Evolutionary conservation across 2,888 invertebrate species (phyloP).

Genomic region (Apamea monoglypha): DNA sequence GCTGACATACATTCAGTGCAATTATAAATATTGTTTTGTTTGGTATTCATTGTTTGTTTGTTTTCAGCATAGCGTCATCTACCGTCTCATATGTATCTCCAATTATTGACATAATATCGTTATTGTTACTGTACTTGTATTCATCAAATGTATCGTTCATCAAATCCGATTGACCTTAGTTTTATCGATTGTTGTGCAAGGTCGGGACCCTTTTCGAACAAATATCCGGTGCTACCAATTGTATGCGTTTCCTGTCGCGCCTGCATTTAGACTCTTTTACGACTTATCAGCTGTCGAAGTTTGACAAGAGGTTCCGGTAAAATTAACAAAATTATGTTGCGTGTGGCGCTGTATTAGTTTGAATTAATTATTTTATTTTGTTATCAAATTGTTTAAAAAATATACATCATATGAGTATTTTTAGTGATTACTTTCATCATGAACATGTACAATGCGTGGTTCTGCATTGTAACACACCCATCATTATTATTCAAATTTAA

Average conservation of each 20-base stretch:
- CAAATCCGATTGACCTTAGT: slow-evolving; percentile 61
- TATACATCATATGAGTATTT: neutral
- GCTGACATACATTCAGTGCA: slow-evolving; percentile 26
- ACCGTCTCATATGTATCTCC: slow-evolving; percentile 29
- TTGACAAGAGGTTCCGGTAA: slow-evolving; percentile 76
- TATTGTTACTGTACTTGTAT: slow-evolving; percentile 25
- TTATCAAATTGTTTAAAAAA: neutral
- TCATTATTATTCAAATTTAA: slow-evolving; percentile 28
- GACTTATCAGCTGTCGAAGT: slow-evolving; percentile 79
- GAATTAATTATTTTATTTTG: neutral
- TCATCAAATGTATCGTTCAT: slow-evolving; percentile 44
- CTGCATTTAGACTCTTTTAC: slow-evolving; percentile 83
- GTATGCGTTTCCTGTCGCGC: slow-evolving; percentile 83
- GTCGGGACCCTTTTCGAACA: slow-evolving; percentile 83
- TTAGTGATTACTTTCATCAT: neutral
- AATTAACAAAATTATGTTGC: slow-evolving; percentile 41
- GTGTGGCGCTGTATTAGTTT: slow-evolving; percentile 2
- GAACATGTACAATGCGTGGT: neutral
- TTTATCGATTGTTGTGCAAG: slow-evolving; percentile 74
- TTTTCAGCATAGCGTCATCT: slow-evolving; percentile 34
- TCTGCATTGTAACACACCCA: slow-evolving; percentile 5
- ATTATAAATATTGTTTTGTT: slow-evolving; percentile 37
- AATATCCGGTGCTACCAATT: slow-evolving; percentile 83
- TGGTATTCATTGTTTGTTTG: slow-evolving; percentile 59
- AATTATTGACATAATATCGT: slow-evolving; percentile 17